Evolutionary conservation across 1,140 invertebrate genomes (phyloP), one percentile per base, ranked within the genome.

Genomic region (Pseudomyrmex flavicornis): DNA sequence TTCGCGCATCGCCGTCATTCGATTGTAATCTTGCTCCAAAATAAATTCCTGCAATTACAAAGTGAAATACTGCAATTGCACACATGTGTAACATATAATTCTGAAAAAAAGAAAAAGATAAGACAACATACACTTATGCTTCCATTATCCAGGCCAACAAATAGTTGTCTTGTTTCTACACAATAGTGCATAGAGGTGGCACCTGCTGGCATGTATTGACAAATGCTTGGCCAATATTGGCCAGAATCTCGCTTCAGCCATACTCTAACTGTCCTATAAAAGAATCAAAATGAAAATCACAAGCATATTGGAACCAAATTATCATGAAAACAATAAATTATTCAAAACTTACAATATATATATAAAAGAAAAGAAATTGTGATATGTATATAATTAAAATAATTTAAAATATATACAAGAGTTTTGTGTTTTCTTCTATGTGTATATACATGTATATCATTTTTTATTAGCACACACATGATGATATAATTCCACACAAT

Each of bases 191-290:
- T 95, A 50, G 97, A 96, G 17, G 98, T 98, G 70, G 98, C 98
- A 22, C 96, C 97, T 70, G 97, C 97, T n/a, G 98, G 97, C 96
- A 99, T 97, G 89, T 97, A 98, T 91, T 99, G 98, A 92, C 99
- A 99, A 90, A 99, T 98, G 92, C 98, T 99, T 0, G 99, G 99
- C 99, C 99, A 99, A 94, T 99, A 99, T 90, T 99, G 98, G 1
- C 99, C 99, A n/a, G 98, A 98, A 92, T 99, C 99, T 83, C 99
- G 95, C 94, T 99, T 99, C 74, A 99, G 93, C 98, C 99, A 99
- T 85, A 99, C 97, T 95, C 99, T 95, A 22, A 99, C 96, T 85
- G 98, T 99, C 94, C 99, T 99, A 91, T 52, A 63, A 85, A 61
- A 69, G 86, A 12, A 9, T 59, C 3, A 7, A 62, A 2, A 10